Evolutionary conservation across 2,888 invertebrate genomes (phyloP), one percentile per base, ranked within the genome.

Genomic region (Teleiodes luculella): DNA sequence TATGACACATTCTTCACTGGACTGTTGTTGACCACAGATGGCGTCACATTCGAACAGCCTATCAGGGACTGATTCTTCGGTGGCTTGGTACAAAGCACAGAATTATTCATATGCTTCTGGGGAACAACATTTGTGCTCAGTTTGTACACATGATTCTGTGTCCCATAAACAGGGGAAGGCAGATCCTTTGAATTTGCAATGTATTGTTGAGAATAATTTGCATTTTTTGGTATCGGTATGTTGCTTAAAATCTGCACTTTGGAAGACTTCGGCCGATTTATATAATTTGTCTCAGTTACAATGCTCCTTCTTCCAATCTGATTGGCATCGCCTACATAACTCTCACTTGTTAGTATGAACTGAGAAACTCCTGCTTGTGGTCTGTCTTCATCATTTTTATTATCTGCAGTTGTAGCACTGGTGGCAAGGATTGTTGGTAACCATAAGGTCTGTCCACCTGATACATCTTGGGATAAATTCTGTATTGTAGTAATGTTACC

Each of bases 171-270:
- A 48, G 85, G 81, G 14, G 80, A 65, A n/a, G 77, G 66, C 43
- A 84, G 67, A 55, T 89, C 87, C 67, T 87, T 88, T 41, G 76
- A 71, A 63, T 78, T 78, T 46, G 80, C 71, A 52, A 85, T 74
- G 58, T 83, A 88, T 61, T 83, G 83, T 60, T 83, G 86, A 28
- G 80, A 76, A 62, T 83, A 87, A 64, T 72, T 80, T 47, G 87
- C 70, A 61, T 72, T 84, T 69, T 89, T 89, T 2, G 89, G 86
- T 62, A 90, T 68, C 57, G 89, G 81, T 74, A 90, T 86, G 60
- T 89, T 90, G 61, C 90, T 90, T 59, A 90, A 73, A 66, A 90
- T 90, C 63, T 90, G 90, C 43, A 90, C 90, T 76, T 90, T 90
- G 4, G 90, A 83, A 52, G 82, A 59, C 59, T 89, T 88, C 1